Evolutionary conservation across 2,888 invertebrate species (phyloP), one percentile per base, ranked within the genome.

Genomic region (Eustalomyia histrio): DNA sequence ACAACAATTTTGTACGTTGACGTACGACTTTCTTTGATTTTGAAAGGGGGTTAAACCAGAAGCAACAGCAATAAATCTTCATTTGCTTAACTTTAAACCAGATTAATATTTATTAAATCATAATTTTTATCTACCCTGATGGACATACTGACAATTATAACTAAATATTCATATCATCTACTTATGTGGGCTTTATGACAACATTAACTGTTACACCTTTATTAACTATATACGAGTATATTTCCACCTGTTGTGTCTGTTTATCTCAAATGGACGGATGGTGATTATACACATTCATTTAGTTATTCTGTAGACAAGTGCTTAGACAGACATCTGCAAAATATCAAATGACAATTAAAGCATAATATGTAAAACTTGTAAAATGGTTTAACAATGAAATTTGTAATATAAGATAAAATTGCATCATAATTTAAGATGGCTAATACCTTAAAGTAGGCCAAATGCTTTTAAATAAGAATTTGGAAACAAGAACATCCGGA

Each of bases 351-450:
- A 60, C 65, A 53, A 17, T 72, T 24, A 35, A 53, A 39, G 9
- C 24, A 55, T 60, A 43, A 60, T n/a, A 53, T 18, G 69, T 29
- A 12, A 10, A 50, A 16, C 58, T 69, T 69, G 33, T 47, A 76
- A 74, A 74, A 60, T 74, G 47, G 47, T 74, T 76, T 65, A 76
- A 74, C 69, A 81, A 71, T 74, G 67, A 71, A 78, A 67, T 63
- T 55, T 74, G 60, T 60, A 74, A 81, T 33, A 17, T 17, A 58
- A 73, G 35, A 75, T 14, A 60, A 24, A 57, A 58, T 68, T 80
- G 71, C 71, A 72, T 68, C 52, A 64, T 12, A 8, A 33, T 47
- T 35, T 50, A n/a, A 57, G 14, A 47, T n/a, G 14, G 14, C 10
- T 12, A 39, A 39, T 39, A 39, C 14, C 4, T 12, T 12, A 12